Evolutionary conservation across 1,140 invertebrate species (phyloP), one percentile per base, ranked within the genome.

Genomic region (Drosophila bocki): DNA sequence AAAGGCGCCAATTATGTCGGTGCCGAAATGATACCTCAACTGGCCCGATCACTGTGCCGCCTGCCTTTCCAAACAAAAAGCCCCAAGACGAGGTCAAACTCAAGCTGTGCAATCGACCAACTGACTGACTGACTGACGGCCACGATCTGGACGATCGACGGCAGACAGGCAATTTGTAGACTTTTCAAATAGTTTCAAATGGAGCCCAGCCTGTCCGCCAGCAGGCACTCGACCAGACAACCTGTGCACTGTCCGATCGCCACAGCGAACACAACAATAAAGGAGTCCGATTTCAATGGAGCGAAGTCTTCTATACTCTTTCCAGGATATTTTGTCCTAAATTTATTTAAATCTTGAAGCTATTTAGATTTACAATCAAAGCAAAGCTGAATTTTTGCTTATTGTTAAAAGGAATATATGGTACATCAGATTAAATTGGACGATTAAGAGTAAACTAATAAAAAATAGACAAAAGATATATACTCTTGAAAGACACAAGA

Each of bases 111-210:
- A 88, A 87, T 87, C 84, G 84, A 50, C 60, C 53, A 76, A 78
- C 82, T 87, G 82, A 78, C 81, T 63, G 78, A 65, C 75, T 62
- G 75, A 69, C 75, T 61, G 75, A 78, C 61, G 29, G 75, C 41
- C 67, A 53, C 59, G 47, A 64, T 67, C 75, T 47, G 59, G 58
- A 60, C 53, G 61, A 42, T 62, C 58, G 71, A 74, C 68, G 64
- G 75, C 83, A 78, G 84, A 87, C 84, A 88, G 84, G 84, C 81
- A 88, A 90, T 90, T 88, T 88, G 85, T 88, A 85, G 85, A 84
- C 85, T 90, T 87, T 90, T 84, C 80, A 88, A 90, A 90, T 81
- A 64, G 59, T 76, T 86, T 79, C 80, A 87, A 85, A 85, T 82
- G 75, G 67, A 75, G 63, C 62, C 48, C 51, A 75, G 65, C 26